Evolutionary conservation across 2,113 vertebrate species (phyloP).

Genomic region (Myxocyprinus asiaticus): DNA sequence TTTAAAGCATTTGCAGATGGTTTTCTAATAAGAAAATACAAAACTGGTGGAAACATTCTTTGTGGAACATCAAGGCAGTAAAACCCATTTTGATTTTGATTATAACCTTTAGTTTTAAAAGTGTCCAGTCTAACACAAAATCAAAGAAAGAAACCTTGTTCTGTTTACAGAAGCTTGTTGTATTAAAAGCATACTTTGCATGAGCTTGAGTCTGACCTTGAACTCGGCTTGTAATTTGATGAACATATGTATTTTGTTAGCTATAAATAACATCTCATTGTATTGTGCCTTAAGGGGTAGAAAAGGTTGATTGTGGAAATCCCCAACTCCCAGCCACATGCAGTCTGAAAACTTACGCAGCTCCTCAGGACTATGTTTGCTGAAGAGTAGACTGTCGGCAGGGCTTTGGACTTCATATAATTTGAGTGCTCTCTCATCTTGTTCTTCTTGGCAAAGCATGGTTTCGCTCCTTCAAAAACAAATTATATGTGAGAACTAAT

Average conservation of each 20-base stretch:
- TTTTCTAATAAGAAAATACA: no score
- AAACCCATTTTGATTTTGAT: no score
- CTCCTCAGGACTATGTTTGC: neutral
- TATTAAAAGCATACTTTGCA: neutral
- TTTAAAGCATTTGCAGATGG: no score
- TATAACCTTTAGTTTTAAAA: neutral
- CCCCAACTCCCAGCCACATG: neutral
- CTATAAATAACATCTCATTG: conserved; percentile 1
- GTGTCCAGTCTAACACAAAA: neutral
- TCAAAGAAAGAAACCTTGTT: neutral
- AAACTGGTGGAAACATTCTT: no score
- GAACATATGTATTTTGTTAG: conserved; percentile 26
- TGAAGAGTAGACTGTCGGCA: conserved; percentile 3
- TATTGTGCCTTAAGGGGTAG: neutral
- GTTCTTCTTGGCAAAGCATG: conserved; percentile 66
- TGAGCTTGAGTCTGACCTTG: neutral
- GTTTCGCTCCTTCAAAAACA: conserved; percentile 54
- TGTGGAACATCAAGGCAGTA: no score
- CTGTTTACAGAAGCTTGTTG: neutral
- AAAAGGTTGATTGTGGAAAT: conserved; percentile 32
- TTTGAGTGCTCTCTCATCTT: conserved; percentile 72
- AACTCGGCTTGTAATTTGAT: neutral
- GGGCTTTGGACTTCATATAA: conserved; percentile 64
- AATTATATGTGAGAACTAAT: conserved; percentile 75
- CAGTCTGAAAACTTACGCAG: conserved; percentile 1